These are phyloP conservation scores for Halichoeres trimaculatus DNA, from an alignment of 2,113 vertebrate genomes.

Conservation along the genomic window DNA sequence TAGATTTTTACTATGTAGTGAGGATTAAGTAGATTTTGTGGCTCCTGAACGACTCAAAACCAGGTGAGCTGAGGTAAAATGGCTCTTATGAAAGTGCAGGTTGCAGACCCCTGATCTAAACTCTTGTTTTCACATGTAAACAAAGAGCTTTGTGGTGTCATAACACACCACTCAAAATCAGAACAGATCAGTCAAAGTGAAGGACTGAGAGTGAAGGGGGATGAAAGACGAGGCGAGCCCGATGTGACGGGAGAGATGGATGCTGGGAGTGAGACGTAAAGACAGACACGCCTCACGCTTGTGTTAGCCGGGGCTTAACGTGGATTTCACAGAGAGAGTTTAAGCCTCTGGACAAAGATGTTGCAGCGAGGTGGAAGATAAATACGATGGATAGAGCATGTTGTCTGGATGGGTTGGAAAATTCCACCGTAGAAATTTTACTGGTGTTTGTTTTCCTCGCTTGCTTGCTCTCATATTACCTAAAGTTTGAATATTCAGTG, in stretches of 20 bases:
- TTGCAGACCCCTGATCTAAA: too few relatives aligned
- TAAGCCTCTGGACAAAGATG: conserved; percentile 22
- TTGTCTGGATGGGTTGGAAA: conserved; percentile 26
- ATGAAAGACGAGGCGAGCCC: conserved; percentile 44
- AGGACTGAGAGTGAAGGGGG: conserved; percentile 14
- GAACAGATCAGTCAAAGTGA: conserved; percentile 20
- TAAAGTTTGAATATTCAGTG: too few relatives aligned
- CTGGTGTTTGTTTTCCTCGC: background rate
- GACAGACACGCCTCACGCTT: conserved; percentile 44
- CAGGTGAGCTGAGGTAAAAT: too few relatives aligned
- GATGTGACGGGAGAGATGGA: conserved; percentile 19
- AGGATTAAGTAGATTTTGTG: too few relatives aligned
- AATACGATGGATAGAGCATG: background rate
- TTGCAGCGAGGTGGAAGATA: conserved; percentile 3
- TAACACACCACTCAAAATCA: background rate
- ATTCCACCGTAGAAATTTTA: conserved; percentile 28
- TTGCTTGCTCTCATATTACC: too few relatives aligned
- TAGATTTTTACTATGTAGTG: too few relatives aligned
- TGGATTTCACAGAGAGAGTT: conserved; percentile 24
- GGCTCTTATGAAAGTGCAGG: too few relatives aligned
- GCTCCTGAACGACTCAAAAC: too few relatives aligned
- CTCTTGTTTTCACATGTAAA: background rate
- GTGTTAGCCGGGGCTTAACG: conserved; percentile 27
- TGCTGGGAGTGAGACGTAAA: conserved; percentile 24
- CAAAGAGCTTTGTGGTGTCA: background rate